Conservation (phyloP, 2,113 vertebrate genomes). For the Mesoclemmys tuberculata region DNA sequence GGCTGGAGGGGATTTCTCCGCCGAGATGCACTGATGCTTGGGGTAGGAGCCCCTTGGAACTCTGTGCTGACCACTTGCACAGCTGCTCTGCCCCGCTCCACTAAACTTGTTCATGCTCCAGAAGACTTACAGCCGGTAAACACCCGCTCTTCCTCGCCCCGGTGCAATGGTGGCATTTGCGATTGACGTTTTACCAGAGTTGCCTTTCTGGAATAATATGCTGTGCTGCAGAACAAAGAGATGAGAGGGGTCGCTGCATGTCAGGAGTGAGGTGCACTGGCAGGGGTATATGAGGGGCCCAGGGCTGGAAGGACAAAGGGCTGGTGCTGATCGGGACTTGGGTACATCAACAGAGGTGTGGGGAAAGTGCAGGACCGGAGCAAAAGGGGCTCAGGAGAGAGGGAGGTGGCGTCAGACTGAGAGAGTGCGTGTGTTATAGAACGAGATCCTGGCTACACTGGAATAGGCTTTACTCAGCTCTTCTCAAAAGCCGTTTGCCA, state of each 20-base stretch:
- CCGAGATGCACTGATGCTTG: neutral
- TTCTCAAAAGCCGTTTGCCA: neutral
- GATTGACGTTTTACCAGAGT: neutral
- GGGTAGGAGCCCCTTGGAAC: neutral
- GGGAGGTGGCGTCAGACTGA: neutral
- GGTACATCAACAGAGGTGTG: neutral
- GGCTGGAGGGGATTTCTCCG: constrained; percentile 11
- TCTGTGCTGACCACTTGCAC: neutral
- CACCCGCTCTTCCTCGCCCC: neutral
- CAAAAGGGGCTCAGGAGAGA: neutral
- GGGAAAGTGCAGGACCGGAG: neutral
- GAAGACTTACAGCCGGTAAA: neutral
- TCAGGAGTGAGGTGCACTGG: neutral
- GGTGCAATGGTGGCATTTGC: neutral
- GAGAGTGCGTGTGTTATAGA: accelerated
- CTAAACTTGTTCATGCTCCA: neutral
- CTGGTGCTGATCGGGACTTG: neutral
- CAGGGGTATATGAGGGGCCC: neutral
- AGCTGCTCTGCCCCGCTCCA: neutral
- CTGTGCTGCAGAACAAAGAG: neutral
- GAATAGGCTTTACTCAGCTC: neutral
- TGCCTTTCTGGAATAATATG: neutral
- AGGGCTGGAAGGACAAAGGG: neutral
- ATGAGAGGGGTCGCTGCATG: neutral
- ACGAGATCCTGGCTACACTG: accelerated